A percentile compares a stretch with the other conserved stretches of the same genome.
Evolutionary conservation across 2,113 vertebrate genomes (phyloP).

Genomic region (Sterna hirundo): DNA sequence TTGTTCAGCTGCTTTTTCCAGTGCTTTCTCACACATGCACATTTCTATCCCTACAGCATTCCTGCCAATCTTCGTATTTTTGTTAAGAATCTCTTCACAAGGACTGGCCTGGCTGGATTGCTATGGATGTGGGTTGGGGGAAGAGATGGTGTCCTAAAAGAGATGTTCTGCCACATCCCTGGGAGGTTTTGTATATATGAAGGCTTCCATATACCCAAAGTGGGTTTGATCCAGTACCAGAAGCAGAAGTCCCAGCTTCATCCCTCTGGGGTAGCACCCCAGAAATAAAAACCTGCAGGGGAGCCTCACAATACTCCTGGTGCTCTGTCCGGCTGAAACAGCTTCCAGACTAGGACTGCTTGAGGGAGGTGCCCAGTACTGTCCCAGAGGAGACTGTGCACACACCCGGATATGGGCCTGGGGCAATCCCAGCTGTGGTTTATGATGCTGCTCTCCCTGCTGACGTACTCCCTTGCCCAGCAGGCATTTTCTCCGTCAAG

Average conservation of each 20-base stretch:
- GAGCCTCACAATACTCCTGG: neutral
- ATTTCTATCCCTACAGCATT: neutral
- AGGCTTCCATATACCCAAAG: neutral
- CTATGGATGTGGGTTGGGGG: neutral
- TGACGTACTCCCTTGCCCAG: neutral
- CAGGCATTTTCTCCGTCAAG: neutral
- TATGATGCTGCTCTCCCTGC: neutral
- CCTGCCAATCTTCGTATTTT: neutral
- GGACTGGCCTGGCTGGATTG: conserved; percentile 14
- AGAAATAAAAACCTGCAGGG: neutral
- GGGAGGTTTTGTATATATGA: neutral
- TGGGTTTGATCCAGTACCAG: neutral
- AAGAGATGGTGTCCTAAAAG: neutral
- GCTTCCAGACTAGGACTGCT: neutral
- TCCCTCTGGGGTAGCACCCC: neutral
- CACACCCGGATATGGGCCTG: accelerated
- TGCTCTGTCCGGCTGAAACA: neutral
- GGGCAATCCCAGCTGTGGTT: neutral
- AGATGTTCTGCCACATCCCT: neutral
- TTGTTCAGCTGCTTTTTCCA: conserved; percentile 34
- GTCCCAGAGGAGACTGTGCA: neutral
- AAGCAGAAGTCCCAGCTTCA: neutral
- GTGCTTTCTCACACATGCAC: neutral
- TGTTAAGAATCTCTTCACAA: conserved; percentile 3
- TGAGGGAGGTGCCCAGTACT: neutral